Percentiles rank a stretch among this genome's conserved stretches.
These are phyloP conservation scores for Pycnonotus jocosus DNA, from an alignment of 2,113 vertebrate species.

Conservation along the genomic window DNA sequence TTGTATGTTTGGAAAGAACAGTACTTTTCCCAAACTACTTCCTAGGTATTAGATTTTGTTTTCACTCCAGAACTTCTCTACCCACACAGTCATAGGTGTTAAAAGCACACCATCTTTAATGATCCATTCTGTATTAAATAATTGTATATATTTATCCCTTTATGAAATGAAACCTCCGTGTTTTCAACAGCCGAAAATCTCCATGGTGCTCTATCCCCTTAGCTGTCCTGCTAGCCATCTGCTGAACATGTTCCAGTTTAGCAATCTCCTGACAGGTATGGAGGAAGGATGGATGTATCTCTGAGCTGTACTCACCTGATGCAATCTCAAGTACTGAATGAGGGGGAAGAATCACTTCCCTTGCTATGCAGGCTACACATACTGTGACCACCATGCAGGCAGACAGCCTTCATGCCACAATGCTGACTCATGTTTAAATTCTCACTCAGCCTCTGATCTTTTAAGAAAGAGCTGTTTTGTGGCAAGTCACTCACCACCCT, in stretches of 20 bases:
- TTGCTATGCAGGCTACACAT: background rate
- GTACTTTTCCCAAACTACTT: background rate
- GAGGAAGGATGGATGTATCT: background rate
- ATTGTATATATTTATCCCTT: background rate
- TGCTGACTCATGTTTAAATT: background rate
- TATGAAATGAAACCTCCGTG: background rate
- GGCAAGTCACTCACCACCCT: background rate
- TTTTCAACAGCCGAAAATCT: background rate
- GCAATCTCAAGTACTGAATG: background rate
- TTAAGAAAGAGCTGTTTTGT: background rate
- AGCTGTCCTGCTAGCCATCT: background rate
- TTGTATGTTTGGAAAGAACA: background rate
- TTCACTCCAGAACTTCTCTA: conserved; percentile 15
- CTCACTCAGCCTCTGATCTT: background rate
- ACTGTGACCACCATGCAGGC: background rate
- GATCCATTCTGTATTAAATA: background rate
- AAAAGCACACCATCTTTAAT: background rate
- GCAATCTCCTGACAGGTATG: background rate
- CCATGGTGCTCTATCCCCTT: background rate
- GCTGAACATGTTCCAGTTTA: background rate
- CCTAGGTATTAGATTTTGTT: background rate
- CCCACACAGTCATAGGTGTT: background rate
- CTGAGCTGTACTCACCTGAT: background rate
- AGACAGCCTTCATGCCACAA: background rate
- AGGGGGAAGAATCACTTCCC: background rate